Conservation (phyloP, 2,113 vertebrate genomes). For the Alethe castanea region DNA sequence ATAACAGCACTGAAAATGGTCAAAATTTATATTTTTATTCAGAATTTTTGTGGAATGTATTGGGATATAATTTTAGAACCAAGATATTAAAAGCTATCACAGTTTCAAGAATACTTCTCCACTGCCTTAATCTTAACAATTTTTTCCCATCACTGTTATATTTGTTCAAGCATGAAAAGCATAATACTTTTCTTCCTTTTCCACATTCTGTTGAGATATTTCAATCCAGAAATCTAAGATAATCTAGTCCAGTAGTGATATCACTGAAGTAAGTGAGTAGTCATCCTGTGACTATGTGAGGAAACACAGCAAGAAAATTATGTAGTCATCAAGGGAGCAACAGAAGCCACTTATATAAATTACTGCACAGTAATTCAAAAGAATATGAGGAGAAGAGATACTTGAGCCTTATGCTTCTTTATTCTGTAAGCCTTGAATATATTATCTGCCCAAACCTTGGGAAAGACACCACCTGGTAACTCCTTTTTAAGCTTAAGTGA, state of each 20-base stretch:
- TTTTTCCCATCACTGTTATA: neutral
- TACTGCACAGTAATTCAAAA: neutral
- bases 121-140: constrained; percentile 19
- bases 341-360: constrained; percentile 35
- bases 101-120: neutral
- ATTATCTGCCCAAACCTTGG: neutral
- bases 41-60: neutral
- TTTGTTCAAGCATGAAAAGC: constrained; percentile 35
- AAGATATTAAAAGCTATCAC: neutral
- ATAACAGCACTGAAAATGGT: neutral
- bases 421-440: neutral
- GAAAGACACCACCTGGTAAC: neutral
- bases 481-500: neutral
- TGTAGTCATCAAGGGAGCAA: constrained; percentile 40
- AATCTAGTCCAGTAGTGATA: constrained; percentile 55
- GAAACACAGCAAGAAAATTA: constrained; percentile 54
- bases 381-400: neutral
- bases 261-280: constrained; percentile 60
- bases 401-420: neutral
- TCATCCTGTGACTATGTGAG: constrained; percentile 58
- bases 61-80: neutral
- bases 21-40: neutral
- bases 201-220: constrained; percentile 49
- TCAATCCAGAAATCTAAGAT: constrained; percentile 60
- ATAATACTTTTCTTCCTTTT: neutral